Base-by-base conservation (phyloP, 2,797 vertebrate species). In the Amblyraja radiata region DNA sequence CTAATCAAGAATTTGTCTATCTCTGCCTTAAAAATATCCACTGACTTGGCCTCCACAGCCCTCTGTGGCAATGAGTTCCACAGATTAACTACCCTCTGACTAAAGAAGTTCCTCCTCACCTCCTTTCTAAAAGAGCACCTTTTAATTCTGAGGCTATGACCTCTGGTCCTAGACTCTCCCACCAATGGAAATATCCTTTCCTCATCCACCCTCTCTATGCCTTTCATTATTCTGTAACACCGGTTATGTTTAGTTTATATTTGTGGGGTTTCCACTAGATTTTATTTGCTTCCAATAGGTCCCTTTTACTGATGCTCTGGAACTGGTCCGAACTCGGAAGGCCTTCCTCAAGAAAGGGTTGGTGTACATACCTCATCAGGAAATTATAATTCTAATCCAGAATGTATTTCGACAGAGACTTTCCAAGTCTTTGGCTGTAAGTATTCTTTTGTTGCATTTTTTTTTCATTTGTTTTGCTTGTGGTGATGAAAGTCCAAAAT, bases 361-460 rank as follows among this genome's bases (percentile, higher is more conserved):
- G 93, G 98, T 97, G 0, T 99, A 96, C 93, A 97, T 99, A 93
- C 98, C 98, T 13, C 97, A 98, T 91, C 97, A 96, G 93, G 98
- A 99, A 13, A 97, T 99, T 0, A 95, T 98, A 94, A 95, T 96
- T 0, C 98, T 99, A 88, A 96, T 99, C 91, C 95, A 96, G 93
- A 99, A 98, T 93, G 98, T 98, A 94, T 99, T 98, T 93, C 98
- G 99, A 95, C 97, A 97, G 10, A 97, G 96, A 84, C 95, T 99
- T 1, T 99, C 99, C 14, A 99, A 98, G 96, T 98, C 98, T 21
- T 96, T 99, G 16, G 98, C 98, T 76, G 99, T 99, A 96, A 98
- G 98, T 98, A 36, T 63, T 2, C 61, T 28, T 32, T 23, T 71
- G 6, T 88, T 88, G 28, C 61, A 21, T 21, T 73, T 88, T 65